Conservation (phyloP, 1,140 invertebrate species). For the Belonocnema kinseyi region DNA sequence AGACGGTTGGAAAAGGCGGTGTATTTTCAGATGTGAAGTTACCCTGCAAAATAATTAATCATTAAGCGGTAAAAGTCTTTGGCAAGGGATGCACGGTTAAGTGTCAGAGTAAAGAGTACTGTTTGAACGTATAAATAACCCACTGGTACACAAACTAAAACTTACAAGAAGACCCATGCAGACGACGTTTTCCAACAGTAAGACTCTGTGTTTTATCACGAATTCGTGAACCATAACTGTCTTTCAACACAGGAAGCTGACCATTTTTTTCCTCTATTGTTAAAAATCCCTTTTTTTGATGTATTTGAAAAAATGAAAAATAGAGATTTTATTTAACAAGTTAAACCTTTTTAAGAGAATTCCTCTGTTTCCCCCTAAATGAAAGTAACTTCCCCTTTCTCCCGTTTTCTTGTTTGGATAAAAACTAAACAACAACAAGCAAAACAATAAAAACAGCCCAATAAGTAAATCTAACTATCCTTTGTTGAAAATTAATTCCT, state of each 20-base stretch:
- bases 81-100: conserved; percentile 46
- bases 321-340: too few species aligned
- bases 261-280: conserved; percentile 19
- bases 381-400: too few species aligned
- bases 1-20: conserved; percentile 38
- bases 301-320: too few species aligned
- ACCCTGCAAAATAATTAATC: conserved; percentile 57
- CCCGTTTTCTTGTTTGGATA: too few species aligned
- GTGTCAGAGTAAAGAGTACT: conserved; percentile 43
- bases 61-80: conserved; percentile 52
- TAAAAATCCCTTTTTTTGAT: conserved; percentile 34
- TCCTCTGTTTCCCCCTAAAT: too few species aligned
- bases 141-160: conserved; percentile 25
- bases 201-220: conserved; percentile 44
- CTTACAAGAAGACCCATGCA: conserved; percentile 31
- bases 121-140: conserved; percentile 61
- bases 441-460: too few species aligned
- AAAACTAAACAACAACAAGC: too few species aligned
- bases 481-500: too few species aligned
- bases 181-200: conserved; percentile 39
- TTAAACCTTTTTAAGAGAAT: too few species aligned
- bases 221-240: conserved; percentile 37
- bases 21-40: conserved; percentile 49
- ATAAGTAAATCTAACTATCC: too few species aligned
- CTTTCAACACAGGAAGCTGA: conserved; percentile 38